A percentile compares a stretch with the other conserved stretches of the same genome.
Conservation (phyloP, 35 echinoderm and acorn worm species). For the Ophioderma brevispina region DNA sequence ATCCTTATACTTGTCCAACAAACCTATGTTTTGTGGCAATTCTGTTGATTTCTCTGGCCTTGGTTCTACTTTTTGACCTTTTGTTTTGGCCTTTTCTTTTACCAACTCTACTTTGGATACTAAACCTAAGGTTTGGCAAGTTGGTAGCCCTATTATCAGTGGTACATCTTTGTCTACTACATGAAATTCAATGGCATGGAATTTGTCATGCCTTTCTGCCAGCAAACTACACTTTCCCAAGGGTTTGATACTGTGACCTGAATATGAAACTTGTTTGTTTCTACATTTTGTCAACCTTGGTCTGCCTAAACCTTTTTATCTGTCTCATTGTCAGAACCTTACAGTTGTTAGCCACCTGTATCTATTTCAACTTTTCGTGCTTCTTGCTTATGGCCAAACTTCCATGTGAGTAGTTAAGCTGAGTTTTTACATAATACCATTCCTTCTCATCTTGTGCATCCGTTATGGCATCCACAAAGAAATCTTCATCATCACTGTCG, state of each 20-base stretch:
- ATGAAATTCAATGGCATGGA: constrained; percentile 8
- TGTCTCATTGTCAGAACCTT: not conserved
- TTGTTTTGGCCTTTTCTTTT: not conserved
- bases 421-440: constrained; percentile 28
- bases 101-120: not conserved
- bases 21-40: not conserved
- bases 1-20: constrained; percentile 5
- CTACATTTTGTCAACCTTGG: not conserved
- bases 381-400: not conserved
- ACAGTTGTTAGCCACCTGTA: constrained; percentile 27
- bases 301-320: not conserved
- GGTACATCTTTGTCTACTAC: constrained; percentile 20
- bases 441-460: not conserved
- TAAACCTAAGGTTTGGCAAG: not conserved
- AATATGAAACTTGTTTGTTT: constrained; percentile 8
- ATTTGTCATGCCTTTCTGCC: not conserved
- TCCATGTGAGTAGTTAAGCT: constrained; percentile 25
- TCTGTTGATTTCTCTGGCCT: too few relatives aligned
- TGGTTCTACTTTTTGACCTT: too few relatives aligned
- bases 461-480: too few relatives aligned
- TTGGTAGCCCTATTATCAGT: not conserved
- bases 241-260: not conserved
- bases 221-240: not conserved
- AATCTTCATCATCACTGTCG: not conserved
- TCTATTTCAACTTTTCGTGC: constrained; percentile 5